Conservation (phyloP, 2,797 vertebrate genomes). For the Muraenolepis orangiensis region DNA sequence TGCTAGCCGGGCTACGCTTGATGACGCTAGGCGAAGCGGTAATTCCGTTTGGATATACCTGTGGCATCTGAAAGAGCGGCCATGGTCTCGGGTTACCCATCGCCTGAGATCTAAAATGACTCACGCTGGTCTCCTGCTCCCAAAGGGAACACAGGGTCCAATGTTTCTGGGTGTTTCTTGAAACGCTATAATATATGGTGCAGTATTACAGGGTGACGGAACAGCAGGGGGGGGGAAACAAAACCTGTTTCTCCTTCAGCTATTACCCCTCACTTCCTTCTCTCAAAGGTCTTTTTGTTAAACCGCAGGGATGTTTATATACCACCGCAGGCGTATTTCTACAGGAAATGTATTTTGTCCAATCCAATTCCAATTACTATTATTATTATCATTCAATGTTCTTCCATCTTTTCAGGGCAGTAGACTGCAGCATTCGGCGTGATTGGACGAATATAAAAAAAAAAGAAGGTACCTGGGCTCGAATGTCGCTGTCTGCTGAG, state of each 20-base stretch:
- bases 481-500: too few relatives aligned
- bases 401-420: neutral
- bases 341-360: neutral
- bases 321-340: neutral
- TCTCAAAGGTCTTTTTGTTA: too few relatives aligned
- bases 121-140: neutral
- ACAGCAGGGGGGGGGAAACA: neutral
- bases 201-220: neutral
- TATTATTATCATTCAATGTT: neutral
- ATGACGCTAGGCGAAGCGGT: too few relatives aligned
- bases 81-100: conserved; percentile 38
- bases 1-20: conserved; percentile 20
- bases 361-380: neutral
- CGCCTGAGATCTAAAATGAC: neutral
- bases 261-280: neutral
- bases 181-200: neutral
- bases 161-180: neutral
- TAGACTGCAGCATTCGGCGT: too few relatives aligned
- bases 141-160: neutral
- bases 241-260: neutral
- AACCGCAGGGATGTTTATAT: neutral
- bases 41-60: conserved; percentile 48
- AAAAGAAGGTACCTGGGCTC: too few relatives aligned
- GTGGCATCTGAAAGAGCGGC: conserved; percentile 36
- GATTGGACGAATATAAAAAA: too few relatives aligned